A percentile compares a stretch with the other conserved stretches of the same genome.
phyloP scores from a whole-genome alignment of 2,888 invertebrate genomes.

The Limnephilus auricula region DNA sequence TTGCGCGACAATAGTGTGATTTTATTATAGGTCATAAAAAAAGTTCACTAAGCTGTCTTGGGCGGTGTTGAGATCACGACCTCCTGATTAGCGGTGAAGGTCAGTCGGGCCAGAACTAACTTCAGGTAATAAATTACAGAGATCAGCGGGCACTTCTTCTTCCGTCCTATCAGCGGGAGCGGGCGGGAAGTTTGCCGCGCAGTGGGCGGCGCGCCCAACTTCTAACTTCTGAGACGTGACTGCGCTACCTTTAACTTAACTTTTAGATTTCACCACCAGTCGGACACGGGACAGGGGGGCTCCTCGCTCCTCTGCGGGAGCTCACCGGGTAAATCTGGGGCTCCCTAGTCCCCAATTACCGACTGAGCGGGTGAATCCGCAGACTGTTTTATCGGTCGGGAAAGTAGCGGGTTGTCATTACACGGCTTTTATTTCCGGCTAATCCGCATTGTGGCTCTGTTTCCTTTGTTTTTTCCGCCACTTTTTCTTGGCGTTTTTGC shows the following conservation, averaged over 20 bases:
- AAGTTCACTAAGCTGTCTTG: slow-evolving; percentile 14
- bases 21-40: slow-evolving; percentile 33
- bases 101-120: slow-evolving; percentile 21
- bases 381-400: slow-evolving; percentile 60
- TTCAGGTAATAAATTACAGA: slow-evolving; percentile 55
- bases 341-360: slow-evolving; percentile 44
- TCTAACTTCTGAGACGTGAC: slow-evolving; percentile 48
- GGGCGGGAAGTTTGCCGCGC: slow-evolving; percentile 17
- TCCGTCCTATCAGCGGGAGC: background rate
- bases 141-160: slow-evolving; percentile 31
- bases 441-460: slow-evolving; percentile 63
- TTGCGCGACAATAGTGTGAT: slow-evolving; percentile 14
- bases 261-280: slow-evolving; percentile 48
- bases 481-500: slow-evolving; percentile 49
- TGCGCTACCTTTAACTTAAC: slow-evolving; percentile 37
- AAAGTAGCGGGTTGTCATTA: slow-evolving; percentile 65
- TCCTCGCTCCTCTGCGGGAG: slow-evolving; percentile 21
- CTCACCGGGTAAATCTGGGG: slow-evolving; percentile 50
- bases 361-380: slow-evolving; percentile 54
- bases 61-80: slow-evolving; percentile 46
- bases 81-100: slow-evolving; percentile 51
- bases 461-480: slow-evolving; percentile 51
- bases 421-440: slow-evolving; percentile 66
- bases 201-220: slow-evolving; percentile 44
- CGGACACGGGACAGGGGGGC: slow-evolving; percentile 2